Percentiles rank a stretch among this genome's conserved stretches.
Evolutionary conservation across 2,797 vertebrate genomes (phyloP).

Genomic region (Lacerta agilis): DNA sequence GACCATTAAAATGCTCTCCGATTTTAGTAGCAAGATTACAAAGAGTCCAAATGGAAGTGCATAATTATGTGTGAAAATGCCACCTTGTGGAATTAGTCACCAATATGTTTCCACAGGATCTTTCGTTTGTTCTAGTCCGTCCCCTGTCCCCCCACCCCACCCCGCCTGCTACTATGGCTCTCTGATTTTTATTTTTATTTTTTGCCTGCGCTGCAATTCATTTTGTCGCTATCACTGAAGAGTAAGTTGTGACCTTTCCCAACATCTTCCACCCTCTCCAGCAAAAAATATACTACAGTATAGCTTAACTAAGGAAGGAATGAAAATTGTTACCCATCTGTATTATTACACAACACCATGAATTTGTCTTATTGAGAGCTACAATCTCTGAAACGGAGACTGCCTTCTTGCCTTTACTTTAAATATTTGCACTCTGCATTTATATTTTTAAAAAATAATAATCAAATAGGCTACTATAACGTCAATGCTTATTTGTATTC

Average conservation of each 20-base stretch:
- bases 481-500: background rate
- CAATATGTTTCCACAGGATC: background rate
- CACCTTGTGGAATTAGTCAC: background rate
- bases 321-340: background rate
- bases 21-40: background rate
- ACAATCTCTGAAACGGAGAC: background rate
- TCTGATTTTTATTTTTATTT: background rate
- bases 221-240: background rate
- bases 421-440: background rate
- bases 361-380: background rate
- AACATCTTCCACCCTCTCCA: background rate
- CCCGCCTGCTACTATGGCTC: background rate
- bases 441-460: background rate
- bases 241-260: background rate
- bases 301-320: background rate
- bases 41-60: background rate
- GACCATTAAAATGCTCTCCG: background rate
- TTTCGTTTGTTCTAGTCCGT: background rate
- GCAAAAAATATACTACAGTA: slow-evolving; percentile 5
- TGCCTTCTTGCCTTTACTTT: background rate
- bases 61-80: background rate
- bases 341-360: background rate
- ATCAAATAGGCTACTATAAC: background rate
- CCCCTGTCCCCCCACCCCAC: background rate
- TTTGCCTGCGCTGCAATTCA: background rate